Evolutionary conservation across 1,140 invertebrate genomes (phyloP).

Genomic region (Saccostrea glomerata): DNA sequence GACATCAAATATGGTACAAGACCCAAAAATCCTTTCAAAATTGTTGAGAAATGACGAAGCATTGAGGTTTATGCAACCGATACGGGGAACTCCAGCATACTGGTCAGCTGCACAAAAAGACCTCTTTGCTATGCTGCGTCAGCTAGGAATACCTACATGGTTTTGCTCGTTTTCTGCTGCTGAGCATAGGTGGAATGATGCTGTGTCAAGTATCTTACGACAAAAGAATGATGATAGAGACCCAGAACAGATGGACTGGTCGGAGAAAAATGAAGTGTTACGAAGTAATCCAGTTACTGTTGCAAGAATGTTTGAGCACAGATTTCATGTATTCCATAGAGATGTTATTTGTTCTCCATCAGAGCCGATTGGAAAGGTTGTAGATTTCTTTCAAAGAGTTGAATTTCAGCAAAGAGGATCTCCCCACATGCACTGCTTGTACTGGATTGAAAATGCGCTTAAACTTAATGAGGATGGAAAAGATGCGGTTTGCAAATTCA

Average conservation of each 20-base stretch:
- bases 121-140: slow-evolving; percentile 62
- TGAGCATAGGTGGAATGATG: slow-evolving; percentile 50
- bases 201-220: slow-evolving; percentile 42
- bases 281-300: slow-evolving; percentile 51
- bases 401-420: too few species aligned
- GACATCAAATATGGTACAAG: slow-evolving; percentile 38
- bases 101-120: slow-evolving; percentile 54
- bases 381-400: slow-evolving; percentile 61
- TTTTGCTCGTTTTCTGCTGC: not conserved
- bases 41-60: slow-evolving; percentile 49
- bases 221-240: slow-evolving; percentile 38
- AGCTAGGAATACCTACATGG: slow-evolving; percentile 46
- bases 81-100: slow-evolving; percentile 14
- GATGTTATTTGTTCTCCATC: slow-evolving; percentile 33
- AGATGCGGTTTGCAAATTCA: not conserved
- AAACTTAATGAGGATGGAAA: slow-evolving; percentile 49
- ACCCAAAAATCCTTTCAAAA: slow-evolving; percentile 26
- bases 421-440: too few species aligned
- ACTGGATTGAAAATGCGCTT: slow-evolving; percentile 63
- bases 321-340: slow-evolving; percentile 28
- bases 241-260: slow-evolving; percentile 50
- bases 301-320: slow-evolving; percentile 55
- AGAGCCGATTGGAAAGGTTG: slow-evolving; percentile 56
- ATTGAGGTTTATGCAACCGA: too few species aligned
- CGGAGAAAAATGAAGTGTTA: slow-evolving; percentile 50